A percentile compares a stretch with the other conserved stretches of the same genome.
Conservation (phyloP, 2,888 invertebrate species). For the Cephonodes hylas region DNA sequence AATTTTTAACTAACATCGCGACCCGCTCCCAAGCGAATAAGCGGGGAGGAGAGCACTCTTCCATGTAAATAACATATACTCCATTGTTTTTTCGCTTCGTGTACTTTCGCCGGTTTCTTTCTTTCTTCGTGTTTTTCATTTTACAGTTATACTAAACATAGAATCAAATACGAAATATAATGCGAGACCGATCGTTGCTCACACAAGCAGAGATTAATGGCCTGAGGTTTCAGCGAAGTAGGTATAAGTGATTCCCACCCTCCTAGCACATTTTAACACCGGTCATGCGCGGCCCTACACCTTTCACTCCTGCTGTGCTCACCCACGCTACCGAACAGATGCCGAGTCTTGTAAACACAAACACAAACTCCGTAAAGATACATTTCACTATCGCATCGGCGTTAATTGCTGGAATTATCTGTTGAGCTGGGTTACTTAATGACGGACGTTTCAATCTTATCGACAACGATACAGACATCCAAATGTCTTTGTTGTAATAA, state of each 20-base stretch:
- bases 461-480: not conserved
- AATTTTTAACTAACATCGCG: not conserved
- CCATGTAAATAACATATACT: not conserved
- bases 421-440: constrained; percentile 4
- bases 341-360: constrained; percentile 56
- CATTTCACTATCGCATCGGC: constrained; percentile 33
- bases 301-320: constrained; percentile 18
- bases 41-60: not conserved
- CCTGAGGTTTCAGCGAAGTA: not conserved
- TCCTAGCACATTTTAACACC: constrained; percentile 2
- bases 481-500: not conserved
- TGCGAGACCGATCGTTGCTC: not conserved
- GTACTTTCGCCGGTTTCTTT: not conserved
- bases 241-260: constrained; percentile 7
- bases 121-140: not conserved
- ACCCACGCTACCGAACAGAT: constrained; percentile 39
- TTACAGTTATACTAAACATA: not conserved
- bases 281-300: constrained; percentile 19
- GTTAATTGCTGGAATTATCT: constrained; percentile 24
- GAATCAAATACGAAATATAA: not conserved
- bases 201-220: constrained; percentile 18
- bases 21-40: not conserved
- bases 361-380: constrained; percentile 43
- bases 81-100: not conserved
- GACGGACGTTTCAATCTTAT: not conserved